phyloP scores from a whole-genome alignment of 2,797 vertebrate genomes.

The Gorsachius magnificus region DNA sequence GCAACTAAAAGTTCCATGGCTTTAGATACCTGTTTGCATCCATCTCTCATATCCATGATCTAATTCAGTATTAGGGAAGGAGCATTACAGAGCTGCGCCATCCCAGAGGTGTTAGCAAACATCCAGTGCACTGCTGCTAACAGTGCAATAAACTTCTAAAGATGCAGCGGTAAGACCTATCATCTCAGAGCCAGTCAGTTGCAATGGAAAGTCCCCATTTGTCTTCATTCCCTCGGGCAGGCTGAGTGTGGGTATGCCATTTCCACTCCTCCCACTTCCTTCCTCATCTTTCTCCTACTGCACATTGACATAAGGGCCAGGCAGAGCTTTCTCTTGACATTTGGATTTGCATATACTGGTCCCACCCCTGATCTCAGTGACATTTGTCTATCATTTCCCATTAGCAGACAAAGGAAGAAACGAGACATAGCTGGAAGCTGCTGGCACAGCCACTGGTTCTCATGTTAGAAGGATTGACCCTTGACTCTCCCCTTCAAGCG shows the following conservation, averaged over 20 bases:
- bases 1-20: background rate
- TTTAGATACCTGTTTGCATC: background rate
- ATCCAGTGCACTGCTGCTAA: background rate
- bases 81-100: background rate
- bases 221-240: background rate
- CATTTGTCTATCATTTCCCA: constrained; percentile 19
- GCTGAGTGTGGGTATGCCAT: background rate
- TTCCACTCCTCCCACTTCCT: background rate
- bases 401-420: background rate
- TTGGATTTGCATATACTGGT: background rate
- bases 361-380: background rate
- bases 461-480: constrained; percentile 28
- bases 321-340: background rate
- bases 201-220: background rate
- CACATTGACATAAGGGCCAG: background rate
- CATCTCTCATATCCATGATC: background rate
- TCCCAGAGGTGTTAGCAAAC: background rate
- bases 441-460: constrained; percentile 46
- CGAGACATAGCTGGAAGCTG: background rate
- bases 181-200: background rate
- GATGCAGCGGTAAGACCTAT: background rate
- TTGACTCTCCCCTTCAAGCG: constrained; percentile 16
- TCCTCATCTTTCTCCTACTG: background rate
- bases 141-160: background rate
- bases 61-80: background rate